Conservation (phyloP, 1,140 invertebrate genomes). For the Agraylea sexmaculata region DNA sequence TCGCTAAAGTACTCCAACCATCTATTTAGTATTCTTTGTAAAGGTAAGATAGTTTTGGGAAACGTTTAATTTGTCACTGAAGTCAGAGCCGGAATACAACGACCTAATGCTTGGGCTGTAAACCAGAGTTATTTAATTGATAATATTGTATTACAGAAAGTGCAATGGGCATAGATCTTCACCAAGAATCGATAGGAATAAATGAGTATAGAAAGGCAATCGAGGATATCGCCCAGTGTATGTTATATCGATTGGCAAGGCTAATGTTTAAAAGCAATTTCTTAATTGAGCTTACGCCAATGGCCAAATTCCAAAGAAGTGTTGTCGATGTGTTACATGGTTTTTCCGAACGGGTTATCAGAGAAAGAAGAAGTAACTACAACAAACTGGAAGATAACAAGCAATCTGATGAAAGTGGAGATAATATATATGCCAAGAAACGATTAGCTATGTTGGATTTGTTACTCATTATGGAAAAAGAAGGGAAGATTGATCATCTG, state of each 20-base stretch:
- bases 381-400: not conserved
- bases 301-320: conserved; percentile 21
- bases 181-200: not conserved
- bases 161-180: conserved; percentile 8
- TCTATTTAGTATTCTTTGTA: too few species aligned
- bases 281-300: conserved; percentile 20
- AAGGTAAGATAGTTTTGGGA: too few species aligned
- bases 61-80: too few species aligned
- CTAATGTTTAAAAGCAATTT: conserved; percentile 24
- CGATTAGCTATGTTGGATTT: conserved; percentile 58
- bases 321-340: conserved; percentile 22
- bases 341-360: conserved; percentile 27
- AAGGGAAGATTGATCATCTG: conserved; percentile 39
- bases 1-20: too few species aligned
- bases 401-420: conserved; percentile 4
- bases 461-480: conserved; percentile 43
- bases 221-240: conserved; percentile 25
- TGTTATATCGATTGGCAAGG: conserved; percentile 26
- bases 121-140: too few species aligned
- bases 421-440: conserved; percentile 26
- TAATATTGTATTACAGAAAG: too few species aligned
- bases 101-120: too few species aligned
- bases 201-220: conserved; percentile 22
- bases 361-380: conserved; percentile 20
- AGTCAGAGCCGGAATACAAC: too few species aligned